phyloP scores from a whole-genome alignment of 2,888 invertebrate genomes.

The Buathra laborator region DNA sequence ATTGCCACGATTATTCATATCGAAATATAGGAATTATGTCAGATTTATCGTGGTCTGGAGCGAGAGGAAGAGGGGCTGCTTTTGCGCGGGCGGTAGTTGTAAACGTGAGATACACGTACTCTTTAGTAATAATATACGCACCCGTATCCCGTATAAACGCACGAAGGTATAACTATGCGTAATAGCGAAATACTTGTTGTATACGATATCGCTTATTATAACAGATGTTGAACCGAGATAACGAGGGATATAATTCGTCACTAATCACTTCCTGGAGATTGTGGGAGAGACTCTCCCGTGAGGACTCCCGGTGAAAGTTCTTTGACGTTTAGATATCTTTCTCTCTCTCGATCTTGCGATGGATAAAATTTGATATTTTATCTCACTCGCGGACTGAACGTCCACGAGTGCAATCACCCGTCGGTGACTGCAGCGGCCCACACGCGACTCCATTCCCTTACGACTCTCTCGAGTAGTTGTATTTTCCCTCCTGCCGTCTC shows the following conservation, averaged over 20 bases:
- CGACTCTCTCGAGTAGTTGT: slow-evolving; percentile 26
- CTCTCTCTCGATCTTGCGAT: slow-evolving; percentile 35
- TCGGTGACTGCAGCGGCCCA: slow-evolving; percentile 65
- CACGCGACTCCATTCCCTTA: slow-evolving; percentile 38
- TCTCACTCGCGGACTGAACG: slow-evolving; percentile 71
- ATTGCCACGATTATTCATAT: slow-evolving; percentile 62
- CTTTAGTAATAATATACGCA: slow-evolving; percentile 58
- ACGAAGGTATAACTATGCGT: slow-evolving; percentile 47
- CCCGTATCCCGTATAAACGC: slow-evolving; percentile 12
- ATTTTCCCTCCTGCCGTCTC: slow-evolving; percentile 20
- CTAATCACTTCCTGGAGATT: slow-evolving; percentile 76
- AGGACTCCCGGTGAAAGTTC: slow-evolving; percentile 76
- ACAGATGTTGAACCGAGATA: slow-evolving; percentile 72
- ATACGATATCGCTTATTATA: slow-evolving; percentile 65
- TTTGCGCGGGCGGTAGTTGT: slow-evolving; percentile 62
- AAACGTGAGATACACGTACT: slow-evolving; percentile 55
- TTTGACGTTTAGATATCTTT: slow-evolving; percentile 73
- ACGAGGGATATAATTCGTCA: slow-evolving; percentile 77
- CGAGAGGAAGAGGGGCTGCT: background rate
- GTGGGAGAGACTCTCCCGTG: slow-evolving; percentile 73
- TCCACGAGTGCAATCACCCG: slow-evolving; percentile 65
- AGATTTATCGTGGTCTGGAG: slow-evolving; percentile 53
- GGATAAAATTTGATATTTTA: slow-evolving; percentile 22
- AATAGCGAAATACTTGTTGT: slow-evolving; percentile 61
- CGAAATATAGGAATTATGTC: slow-evolving; percentile 48